Evolutionary conservation across 2,888 invertebrate genomes (phyloP).

Genomic region (Pachycephus smyrnensis): DNA sequence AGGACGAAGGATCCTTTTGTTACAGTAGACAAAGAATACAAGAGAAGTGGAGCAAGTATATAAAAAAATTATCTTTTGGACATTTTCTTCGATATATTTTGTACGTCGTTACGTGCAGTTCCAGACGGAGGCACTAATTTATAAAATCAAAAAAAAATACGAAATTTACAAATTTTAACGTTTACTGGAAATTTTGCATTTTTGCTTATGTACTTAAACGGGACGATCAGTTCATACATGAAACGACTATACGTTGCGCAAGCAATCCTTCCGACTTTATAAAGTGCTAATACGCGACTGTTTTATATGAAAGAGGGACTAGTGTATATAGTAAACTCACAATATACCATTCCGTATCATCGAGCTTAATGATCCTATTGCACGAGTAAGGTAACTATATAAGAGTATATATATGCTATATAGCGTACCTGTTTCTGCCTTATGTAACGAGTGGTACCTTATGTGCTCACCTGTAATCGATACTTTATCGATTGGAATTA

Average conservation of each 20-base stretch:
- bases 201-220: background rate
- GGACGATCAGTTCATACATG: background rate
- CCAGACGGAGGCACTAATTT: background rate
- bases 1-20: background rate
- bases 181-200: background rate
- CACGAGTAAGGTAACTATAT: conserved; percentile 3
- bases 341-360: conserved; percentile 6
- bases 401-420: background rate
- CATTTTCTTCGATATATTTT: background rate
- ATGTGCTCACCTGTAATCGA: conserved; percentile 25
- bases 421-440: conserved; percentile 17
- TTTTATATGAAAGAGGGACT: background rate
- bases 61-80: background rate
- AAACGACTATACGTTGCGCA: background rate
- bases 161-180: background rate
- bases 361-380: conserved; percentile 2
- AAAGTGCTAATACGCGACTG: background rate
- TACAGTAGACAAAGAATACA: background rate
- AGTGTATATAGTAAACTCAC: background rate
- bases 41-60: background rate
- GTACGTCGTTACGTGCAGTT: too few relatives aligned
- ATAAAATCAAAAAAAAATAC: background rate
- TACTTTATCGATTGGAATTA: conserved; percentile 17
- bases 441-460: conserved; percentile 35
- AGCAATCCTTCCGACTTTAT: background rate